Conservation (phyloP, 2,113 vertebrate genomes). For the Dinomys branickii region DNA sequence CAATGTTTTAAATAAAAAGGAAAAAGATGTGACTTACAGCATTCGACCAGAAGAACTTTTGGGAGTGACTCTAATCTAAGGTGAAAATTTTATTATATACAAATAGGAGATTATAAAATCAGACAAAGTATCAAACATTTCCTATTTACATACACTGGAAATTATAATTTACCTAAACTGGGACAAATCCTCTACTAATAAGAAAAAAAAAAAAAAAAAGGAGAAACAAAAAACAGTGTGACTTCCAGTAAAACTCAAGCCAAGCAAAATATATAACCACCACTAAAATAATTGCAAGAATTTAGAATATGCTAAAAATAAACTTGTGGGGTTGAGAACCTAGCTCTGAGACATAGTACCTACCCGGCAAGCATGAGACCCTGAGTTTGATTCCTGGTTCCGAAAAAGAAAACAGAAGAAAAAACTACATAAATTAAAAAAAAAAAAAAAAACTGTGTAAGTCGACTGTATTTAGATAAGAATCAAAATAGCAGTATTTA, state of each 20-base stretch:
- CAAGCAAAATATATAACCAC: not conserved
- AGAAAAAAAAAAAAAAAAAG: not conserved
- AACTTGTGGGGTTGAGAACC: not conserved
- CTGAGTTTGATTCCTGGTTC: no score
- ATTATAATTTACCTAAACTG: not conserved
- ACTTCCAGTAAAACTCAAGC: not conserved
- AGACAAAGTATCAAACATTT: no score
- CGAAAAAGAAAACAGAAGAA: no score
- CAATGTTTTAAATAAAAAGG: not conserved
- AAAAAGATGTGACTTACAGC: not conserved
- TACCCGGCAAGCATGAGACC: no score
- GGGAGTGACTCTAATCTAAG: not conserved
- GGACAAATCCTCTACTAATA: not conserved
- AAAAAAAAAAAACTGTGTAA: not conserved
- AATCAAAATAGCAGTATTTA: not conserved
- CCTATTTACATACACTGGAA: not conserved
- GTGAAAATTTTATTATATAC: not conserved
- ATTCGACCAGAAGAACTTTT: not conserved
- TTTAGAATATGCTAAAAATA: not conserved
- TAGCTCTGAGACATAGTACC: no score
- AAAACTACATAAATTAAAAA: no score
- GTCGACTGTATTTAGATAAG: not conserved
- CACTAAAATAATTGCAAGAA: not conserved
- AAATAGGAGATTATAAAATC: not conserved
- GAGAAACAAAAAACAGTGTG: not conserved